Evolutionary conservation across 2,888 invertebrate species (phyloP).

Genomic region (Plebejus melissa): DNA sequence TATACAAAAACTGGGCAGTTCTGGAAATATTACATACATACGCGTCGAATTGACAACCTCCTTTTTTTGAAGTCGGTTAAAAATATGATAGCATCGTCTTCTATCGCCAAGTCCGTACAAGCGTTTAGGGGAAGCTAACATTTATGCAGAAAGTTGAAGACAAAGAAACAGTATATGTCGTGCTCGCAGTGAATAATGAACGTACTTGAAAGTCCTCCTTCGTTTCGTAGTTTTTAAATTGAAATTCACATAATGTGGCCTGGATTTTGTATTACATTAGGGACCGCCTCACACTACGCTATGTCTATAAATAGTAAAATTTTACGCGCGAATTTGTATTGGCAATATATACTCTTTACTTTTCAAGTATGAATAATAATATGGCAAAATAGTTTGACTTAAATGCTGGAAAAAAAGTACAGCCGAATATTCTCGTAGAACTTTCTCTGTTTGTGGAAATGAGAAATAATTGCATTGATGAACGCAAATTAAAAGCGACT

Average conservation of each 20-base stretch:
- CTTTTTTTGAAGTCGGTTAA: no score
- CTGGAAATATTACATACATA: no score
- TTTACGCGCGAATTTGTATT: not conserved
- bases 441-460: no score
- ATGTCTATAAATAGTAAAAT: not conserved
- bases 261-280: constrained; percentile 8
- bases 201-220: constrained; percentile 46
- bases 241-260: constrained; percentile 26
- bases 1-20: no score
- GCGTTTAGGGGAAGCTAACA: constrained; percentile 28
- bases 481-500: no score
- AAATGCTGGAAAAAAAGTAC: no score
- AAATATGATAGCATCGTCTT: not conserved
- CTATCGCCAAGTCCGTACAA: not conserved
- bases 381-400: no score
- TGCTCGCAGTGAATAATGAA: constrained; percentile 52
- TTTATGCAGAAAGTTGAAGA: constrained; percentile 36
- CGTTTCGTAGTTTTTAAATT: constrained; percentile 28
- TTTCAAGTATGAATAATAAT: no score
- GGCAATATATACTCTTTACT: no score
- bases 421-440: no score
- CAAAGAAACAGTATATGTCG: constrained; percentile 52
- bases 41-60: no score
- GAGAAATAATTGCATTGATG: no score
- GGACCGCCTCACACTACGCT: not conserved